Conservation (phyloP, 2,888 invertebrate species). For the Rhagonycha lutea region DNA sequence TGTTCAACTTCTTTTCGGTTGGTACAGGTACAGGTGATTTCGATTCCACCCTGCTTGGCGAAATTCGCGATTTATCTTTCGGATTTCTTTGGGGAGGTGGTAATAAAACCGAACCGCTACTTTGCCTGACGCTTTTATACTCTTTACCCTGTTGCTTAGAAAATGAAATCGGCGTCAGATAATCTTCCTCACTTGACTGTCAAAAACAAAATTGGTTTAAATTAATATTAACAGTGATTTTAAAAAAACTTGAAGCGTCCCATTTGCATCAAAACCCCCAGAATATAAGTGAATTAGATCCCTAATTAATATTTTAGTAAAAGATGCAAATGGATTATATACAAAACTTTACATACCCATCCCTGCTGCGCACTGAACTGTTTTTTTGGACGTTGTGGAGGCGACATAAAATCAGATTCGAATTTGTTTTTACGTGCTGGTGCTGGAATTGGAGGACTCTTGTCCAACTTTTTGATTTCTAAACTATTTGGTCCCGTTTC, state of each 20-base stretch:
- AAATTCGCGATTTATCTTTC: conserved; percentile 33
- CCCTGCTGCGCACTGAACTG: conserved; percentile 36
- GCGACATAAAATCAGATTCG: conserved; percentile 54
- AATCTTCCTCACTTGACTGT: conserved; percentile 62
- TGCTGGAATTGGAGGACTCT: conserved; percentile 65
- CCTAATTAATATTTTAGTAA: too few species aligned
- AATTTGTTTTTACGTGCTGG: conserved; percentile 61
- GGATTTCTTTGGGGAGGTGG: conserved; percentile 57
- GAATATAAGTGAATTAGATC: too few species aligned
- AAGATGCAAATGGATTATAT: not conserved
- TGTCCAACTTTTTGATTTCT: conserved; percentile 41
- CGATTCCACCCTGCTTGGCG: not conserved
- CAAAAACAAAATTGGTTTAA: not conserved
- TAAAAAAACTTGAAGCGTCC: too few species aligned
- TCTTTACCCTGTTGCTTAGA: conserved; percentile 50
- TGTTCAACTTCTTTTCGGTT: conserved; percentile 45
- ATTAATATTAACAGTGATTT: too few species aligned
- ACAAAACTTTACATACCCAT: conserved; percentile 29
- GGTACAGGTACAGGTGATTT: conserved; percentile 31
- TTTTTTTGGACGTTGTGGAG: conserved; percentile 54
- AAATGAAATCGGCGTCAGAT: conserved; percentile 68
- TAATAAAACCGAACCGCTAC: conserved; percentile 52
- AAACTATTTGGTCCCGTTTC: conserved; percentile 48
- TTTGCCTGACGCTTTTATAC: conserved; percentile 15
- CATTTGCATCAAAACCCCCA: too few species aligned